Conservation (phyloP, 92 coral and sea anemone species). For the Phymanthus crucifer region DNA sequence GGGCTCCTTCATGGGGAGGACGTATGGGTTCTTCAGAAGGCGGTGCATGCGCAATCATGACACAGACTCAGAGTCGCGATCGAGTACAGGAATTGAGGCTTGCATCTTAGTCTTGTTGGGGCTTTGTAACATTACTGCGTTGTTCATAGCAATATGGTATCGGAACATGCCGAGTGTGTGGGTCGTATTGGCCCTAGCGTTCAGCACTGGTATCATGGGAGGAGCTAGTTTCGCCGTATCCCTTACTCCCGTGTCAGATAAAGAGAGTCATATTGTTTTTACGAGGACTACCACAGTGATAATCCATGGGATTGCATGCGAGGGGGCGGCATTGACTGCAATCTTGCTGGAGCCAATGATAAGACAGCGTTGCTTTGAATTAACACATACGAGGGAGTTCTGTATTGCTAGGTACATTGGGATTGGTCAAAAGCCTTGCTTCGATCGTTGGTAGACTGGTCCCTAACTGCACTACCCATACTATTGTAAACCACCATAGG, state of each 20-base stretch:
- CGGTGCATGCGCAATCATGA: too few species aligned
- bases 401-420: slow-evolving; percentile 5
- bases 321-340: not conserved
- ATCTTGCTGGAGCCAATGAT: not conserved
- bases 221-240: not conserved
- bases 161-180: slow-evolving; percentile 2
- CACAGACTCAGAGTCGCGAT: not conserved
- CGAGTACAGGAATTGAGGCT: not conserved
- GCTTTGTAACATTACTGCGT: not conserved
- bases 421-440: not conserved
- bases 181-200: not conserved
- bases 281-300: not conserved
- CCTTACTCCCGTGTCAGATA: not conserved
- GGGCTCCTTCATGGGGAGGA: not conserved
- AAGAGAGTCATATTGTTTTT: not conserved
- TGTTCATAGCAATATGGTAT: not conserved
- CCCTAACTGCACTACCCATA: too few species aligned
- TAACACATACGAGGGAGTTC: not conserved
- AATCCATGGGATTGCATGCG: not conserved
- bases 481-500: not conserved
- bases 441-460: not conserved
- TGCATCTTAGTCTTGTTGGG: too few species aligned
- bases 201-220: not conserved
- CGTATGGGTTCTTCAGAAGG: not conserved
- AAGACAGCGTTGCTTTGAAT: not conserved